Percentiles rank a stretch among this genome's conserved stretches.
Evolutionary conservation across 2,113 vertebrate genomes (phyloP).

Genomic region (Calyptommatus sinebrachiatus): DNA sequence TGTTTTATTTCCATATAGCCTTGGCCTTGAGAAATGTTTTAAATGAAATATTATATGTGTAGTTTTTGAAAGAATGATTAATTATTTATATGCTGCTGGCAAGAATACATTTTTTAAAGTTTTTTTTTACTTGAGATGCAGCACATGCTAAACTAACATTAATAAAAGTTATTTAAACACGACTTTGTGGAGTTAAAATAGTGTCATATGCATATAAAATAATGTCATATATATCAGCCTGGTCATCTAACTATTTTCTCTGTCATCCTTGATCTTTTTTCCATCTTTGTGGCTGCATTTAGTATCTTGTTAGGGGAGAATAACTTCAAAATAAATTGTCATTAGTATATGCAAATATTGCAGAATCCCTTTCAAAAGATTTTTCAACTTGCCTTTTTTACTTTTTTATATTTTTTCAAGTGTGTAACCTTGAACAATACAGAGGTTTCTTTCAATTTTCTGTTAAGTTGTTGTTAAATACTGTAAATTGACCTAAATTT

Average conservation of each 20-base stretch:
- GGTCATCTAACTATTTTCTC: neutral
- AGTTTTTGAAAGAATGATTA: neutral
- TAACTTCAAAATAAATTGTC: neutral
- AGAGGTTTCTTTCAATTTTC: too few relatives aligned
- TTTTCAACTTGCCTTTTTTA: too few relatives aligned
- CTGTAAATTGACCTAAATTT: too few relatives aligned
- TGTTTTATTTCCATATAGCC: neutral
- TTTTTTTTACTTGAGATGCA: neutral
- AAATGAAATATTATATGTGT: neutral
- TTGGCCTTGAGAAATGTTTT: neutral
- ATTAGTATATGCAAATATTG: neutral
- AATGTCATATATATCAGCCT: neutral
- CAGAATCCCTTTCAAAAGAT: neutral
- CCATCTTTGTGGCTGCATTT: neutral
- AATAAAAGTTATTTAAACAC: neutral
- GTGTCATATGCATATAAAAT: neutral
- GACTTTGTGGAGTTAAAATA: neutral
- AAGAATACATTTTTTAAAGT: neutral
- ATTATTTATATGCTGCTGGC: neutral
- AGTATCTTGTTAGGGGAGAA: too few relatives aligned
- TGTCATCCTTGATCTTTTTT: too few relatives aligned
- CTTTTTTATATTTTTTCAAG: too few relatives aligned
- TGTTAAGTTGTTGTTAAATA: too few relatives aligned
- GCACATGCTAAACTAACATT: neutral
- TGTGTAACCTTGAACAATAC: too few relatives aligned